Conservation (phyloP, 1,140 invertebrate species). For the Prorops nasuta region DNA sequence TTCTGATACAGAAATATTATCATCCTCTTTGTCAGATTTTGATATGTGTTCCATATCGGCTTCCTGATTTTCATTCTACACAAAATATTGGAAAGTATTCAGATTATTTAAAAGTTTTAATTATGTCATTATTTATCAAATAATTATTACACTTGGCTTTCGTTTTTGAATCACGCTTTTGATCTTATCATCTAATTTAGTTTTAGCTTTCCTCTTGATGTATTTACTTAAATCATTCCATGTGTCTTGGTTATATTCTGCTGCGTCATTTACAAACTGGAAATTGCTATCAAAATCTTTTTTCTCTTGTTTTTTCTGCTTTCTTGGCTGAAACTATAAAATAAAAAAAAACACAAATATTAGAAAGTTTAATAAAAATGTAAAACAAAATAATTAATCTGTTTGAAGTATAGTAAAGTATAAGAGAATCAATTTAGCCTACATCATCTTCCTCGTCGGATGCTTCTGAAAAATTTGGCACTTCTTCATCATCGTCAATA, state of each 20-base stretch:
- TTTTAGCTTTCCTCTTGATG: slow-evolving; percentile 75
- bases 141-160: slow-evolving; percentile 6
- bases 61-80: slow-evolving; percentile 19
- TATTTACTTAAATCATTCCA: slow-evolving; percentile 85
- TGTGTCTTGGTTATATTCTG: slow-evolving; percentile 78
- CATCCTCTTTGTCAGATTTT: slow-evolving; percentile 38
- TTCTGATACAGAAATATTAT: slow-evolving; percentile 62
- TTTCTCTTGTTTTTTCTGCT: slow-evolving; percentile 69
- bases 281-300: slow-evolving; percentile 75
- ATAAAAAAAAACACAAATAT: slow-evolving; percentile 9
- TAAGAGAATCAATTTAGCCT: slow-evolving; percentile 34
- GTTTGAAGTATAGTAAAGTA: slow-evolving; percentile 12
- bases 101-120: background rate
- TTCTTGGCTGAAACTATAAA: slow-evolving; percentile 75
- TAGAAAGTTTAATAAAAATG: background rate
- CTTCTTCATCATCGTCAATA: slow-evolving; percentile 76
- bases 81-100: slow-evolving; percentile 8
- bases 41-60: slow-evolving; percentile 34
- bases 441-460: slow-evolving; percentile 82
- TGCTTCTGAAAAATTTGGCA: slow-evolving; percentile 75
- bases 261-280: slow-evolving; percentile 69
- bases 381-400: background rate
- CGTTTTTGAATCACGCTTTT: slow-evolving; percentile 61
- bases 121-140: no score
- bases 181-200: slow-evolving; percentile 84